phyloP scores from a whole-genome alignment of 1,140 invertebrate species.

The Thaumatotibia leucotreta region DNA sequence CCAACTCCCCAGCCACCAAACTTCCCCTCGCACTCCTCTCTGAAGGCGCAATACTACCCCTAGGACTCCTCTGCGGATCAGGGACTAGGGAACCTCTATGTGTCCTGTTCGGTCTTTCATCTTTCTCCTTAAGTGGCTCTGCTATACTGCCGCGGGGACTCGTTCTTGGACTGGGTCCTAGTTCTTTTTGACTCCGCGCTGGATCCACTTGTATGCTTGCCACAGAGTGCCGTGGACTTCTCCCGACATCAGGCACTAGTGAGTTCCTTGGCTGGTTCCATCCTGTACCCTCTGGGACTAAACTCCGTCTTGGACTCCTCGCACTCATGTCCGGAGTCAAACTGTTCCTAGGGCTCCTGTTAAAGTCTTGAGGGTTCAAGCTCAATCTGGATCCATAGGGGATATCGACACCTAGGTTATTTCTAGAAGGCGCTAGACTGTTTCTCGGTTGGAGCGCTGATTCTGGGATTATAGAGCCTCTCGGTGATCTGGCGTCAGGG shows the following conservation, averaged over 20 bases:
- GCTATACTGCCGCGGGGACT: conserved; percentile 80
- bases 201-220: conserved; percentile 71
- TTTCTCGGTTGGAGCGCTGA: conserved; percentile 71
- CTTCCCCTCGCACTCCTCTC: conserved; percentile 73
- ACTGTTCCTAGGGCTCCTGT: conserved; percentile 81
- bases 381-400: conserved; percentile 75
- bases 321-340: conserved; percentile 75
- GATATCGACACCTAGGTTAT: conserved; percentile 79
- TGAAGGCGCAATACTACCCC: conserved; percentile 77
- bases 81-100: conserved; percentile 80
- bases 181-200: conserved; percentile 79
- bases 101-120: conserved; percentile 71
- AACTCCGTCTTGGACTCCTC: conserved; percentile 78
- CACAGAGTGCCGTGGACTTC: conserved; percentile 79
- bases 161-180: conserved; percentile 74
- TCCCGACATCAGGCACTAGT: conserved; percentile 63
- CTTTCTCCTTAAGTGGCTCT: conserved; percentile 63
- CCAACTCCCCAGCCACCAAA: conserved; percentile 67
- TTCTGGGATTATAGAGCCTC: conserved; percentile 79
- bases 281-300: conserved; percentile 76
- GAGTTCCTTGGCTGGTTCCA: conserved; percentile 74
- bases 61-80: conserved; percentile 77
- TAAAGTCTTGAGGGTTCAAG: conserved; percentile 77
- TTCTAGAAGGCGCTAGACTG: conserved; percentile 77
- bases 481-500: conserved; percentile 76